A percentile compares a stretch with the other conserved stretches of the same genome.
These are phyloP conservation scores for Vimba vimba DNA, from an alignment of 2,113 vertebrate species.

Conservation along the genomic window DNA sequence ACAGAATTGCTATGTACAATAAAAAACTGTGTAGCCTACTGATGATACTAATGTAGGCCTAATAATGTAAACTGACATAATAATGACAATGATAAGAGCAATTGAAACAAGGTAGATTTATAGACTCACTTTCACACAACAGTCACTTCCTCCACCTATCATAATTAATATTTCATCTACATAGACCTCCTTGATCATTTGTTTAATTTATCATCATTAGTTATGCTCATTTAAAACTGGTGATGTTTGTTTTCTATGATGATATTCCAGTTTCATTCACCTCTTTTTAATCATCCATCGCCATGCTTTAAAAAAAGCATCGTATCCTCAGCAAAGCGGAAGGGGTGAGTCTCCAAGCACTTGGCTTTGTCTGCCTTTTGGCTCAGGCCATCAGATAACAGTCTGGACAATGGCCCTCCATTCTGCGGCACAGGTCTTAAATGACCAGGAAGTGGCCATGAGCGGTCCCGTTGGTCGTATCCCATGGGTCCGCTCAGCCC, in stretches of 20 bases:
- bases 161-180: not conserved
- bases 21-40: not conserved
- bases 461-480: constrained; percentile 73
- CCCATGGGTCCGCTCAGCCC: constrained; percentile 77
- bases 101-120: not conserved
- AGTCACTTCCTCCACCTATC: constrained; percentile 4
- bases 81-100: not conserved
- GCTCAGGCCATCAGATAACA: constrained; percentile 80
- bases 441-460: constrained; percentile 80
- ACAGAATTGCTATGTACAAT: not conserved
- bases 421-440: constrained; percentile 74
- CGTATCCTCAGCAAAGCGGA: constrained; percentile 53
- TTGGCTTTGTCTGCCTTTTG: constrained; percentile 76
- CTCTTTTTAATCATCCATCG: constrained; percentile 48
- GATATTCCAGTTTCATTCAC: constrained; percentile 38
- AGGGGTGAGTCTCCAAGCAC: constrained; percentile 60
- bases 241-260: constrained; percentile 46
- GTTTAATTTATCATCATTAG: not conserved
- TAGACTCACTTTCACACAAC: not conserved
- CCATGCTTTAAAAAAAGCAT: constrained; percentile 52
- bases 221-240: not conserved
- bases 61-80: not conserved
- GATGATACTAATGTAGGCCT: too few relatives aligned
- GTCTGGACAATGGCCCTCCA: constrained; percentile 79
- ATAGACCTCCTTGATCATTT: not conserved